A percentile compares a stretch with the other conserved stretches of the same genome.
Conservation (phyloP, 2,113 vertebrate genomes). For the Indicator indicator region DNA sequence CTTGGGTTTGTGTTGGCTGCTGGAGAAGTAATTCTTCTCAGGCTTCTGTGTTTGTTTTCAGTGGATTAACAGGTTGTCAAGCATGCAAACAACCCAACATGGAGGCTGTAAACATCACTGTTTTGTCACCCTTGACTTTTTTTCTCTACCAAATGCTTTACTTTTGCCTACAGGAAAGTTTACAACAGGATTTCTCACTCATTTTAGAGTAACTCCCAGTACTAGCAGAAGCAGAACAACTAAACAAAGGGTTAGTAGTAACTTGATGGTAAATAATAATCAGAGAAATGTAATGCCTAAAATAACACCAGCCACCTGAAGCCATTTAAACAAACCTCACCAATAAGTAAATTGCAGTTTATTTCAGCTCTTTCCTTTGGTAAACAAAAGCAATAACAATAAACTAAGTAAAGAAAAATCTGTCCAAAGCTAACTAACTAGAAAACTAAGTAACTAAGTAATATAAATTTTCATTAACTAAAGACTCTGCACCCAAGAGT, state of each 20-base stretch:
- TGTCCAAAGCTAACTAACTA: neutral
- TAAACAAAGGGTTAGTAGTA: neutral
- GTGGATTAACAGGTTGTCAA: neutral
- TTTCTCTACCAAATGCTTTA: neutral
- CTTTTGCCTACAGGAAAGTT: neutral
- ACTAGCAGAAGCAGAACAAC: neutral
- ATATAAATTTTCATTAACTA: neutral
- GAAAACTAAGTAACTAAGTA: no score
- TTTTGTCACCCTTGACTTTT: neutral
- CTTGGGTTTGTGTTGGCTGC: neutral
- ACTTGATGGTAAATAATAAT: neutral
- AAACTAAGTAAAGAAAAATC: neutral
- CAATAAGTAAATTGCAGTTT: neutral
- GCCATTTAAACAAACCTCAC: neutral
- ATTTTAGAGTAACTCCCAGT: neutral
- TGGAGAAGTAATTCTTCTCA: neutral
- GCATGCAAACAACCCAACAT: neutral
- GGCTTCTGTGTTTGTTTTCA: neutral
- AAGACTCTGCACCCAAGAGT: neutral
- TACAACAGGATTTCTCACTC: neutral
- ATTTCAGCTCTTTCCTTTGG: neutral
- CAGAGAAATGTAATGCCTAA: neutral
- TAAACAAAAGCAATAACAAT: neutral
- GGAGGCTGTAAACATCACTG: neutral
- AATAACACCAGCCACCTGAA: neutral